Percentiles rank a stretch among this genome's conserved stretches.
phyloP scores from a whole-genome alignment of 2,888 invertebrate species.

The Cistogaster globosa region DNA sequence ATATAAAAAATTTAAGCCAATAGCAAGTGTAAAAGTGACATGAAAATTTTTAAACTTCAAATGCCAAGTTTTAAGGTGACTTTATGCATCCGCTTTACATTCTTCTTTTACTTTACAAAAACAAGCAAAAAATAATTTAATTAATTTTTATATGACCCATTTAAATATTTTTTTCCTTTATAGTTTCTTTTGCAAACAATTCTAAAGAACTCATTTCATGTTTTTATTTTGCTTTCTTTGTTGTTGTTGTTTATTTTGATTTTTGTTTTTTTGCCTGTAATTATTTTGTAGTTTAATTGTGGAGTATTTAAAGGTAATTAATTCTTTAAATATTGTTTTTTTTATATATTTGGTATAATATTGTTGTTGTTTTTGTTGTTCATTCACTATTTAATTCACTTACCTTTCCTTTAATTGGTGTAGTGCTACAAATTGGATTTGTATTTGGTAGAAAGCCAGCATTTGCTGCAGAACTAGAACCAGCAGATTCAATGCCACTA shows the following conservation, averaged over 20 bases:
- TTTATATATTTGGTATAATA: too few relatives aligned
- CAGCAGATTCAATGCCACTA: constrained; percentile 63
- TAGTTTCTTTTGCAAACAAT: constrained; percentile 19
- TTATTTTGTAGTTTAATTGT: constrained; percentile 40
- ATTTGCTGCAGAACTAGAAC: constrained; percentile 53
- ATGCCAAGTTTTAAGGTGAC: too few relatives aligned
- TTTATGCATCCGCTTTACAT: too few relatives aligned
- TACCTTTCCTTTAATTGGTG: constrained; percentile 71
- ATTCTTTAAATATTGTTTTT: constrained; percentile 33
- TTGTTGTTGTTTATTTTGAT: background rate
- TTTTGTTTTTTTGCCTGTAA: constrained; percentile 15
- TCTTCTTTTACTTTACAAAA: too few relatives aligned
- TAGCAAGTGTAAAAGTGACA: too few relatives aligned
- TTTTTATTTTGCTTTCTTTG: background rate
- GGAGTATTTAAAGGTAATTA: constrained; percentile 61
- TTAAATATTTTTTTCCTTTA: constrained; percentile 9
- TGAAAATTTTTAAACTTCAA: too few relatives aligned
- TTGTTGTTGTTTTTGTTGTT: constrained; percentile 41
- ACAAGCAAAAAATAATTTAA: background rate
- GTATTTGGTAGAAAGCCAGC: constrained; percentile 71
- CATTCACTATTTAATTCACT: constrained; percentile 69
- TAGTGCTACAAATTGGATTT: constrained; percentile 69
- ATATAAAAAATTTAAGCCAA: too few relatives aligned
- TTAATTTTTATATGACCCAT: constrained; percentile 25
- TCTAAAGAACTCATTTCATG: constrained; percentile 25